Evolutionary conservation across 2,113 vertebrate genomes (phyloP), one percentile per base, ranked within the genome.

Genomic region (Oostethus manadensis): DNA sequence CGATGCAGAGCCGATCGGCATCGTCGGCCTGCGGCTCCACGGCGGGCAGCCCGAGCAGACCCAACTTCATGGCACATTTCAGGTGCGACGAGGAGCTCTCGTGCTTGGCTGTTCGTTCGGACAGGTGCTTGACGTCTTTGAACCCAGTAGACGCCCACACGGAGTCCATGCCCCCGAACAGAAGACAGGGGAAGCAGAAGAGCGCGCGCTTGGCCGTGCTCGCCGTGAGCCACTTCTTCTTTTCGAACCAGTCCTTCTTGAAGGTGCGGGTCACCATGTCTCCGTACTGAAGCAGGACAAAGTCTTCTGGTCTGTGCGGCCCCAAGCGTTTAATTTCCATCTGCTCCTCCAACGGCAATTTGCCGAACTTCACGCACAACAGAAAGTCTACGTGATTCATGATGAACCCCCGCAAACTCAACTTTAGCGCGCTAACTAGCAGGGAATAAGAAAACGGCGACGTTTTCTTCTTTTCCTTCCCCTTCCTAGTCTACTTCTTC

Each of bases 241-340:
- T 55, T 40, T 55, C 53, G 15, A 55, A 55, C 53, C 53, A 55
- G 16, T 55, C 53, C 40, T 55, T 40, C 40, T 55, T 55, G 35
- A 55, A 55, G 53, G 53, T 55, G 11, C 53, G 53, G 33, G 53
- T 55, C 18, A 55, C 53, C 33, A 55, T 40, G 40, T 55, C 53
- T 21, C 33, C 33, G 15, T 55, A 21, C 18, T 55, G 53, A 40
- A 40, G 18, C 11, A 55, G 35, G n/a, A 55, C 53, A 55, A 55
- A 55, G 53, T 55, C 53, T 55, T 55, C 53, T 15, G 53, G 53
- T 40, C 53, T 38, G 53, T 55, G 53, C n/a, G 53, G 53, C 18
- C 53, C 53, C 20, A 55, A 40, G 21, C 53, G 53, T 55, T 55
- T 55, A 15, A 55, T 55, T 55, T 55, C 33, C 53, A 55, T 21